These are phyloP conservation scores for Penelope pileata DNA, from an alignment of 2,113 vertebrate species.

Conservation along the genomic window DNA sequence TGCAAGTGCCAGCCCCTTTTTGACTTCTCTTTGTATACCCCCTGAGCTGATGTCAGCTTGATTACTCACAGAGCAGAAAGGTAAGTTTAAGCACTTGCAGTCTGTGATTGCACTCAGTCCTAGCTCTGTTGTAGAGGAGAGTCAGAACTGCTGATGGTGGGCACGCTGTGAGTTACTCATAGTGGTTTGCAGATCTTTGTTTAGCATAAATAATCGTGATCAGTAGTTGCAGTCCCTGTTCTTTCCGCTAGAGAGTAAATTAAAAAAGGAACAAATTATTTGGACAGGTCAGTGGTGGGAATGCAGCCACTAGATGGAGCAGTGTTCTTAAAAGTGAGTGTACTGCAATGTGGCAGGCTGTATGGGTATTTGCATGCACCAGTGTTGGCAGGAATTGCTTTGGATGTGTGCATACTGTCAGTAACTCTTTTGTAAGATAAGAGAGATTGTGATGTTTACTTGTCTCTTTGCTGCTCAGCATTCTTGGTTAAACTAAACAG, in stretches of 20 bases:
- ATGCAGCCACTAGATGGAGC: not conserved
- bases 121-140: not conserved
- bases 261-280: not conserved
- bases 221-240: not conserved
- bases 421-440: not conserved
- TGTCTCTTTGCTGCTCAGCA: not conserved
- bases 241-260: not conserved
- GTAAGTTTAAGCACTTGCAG: not conserved
- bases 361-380: not conserved
- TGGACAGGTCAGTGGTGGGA: not conserved
- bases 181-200: not conserved
- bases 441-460: not conserved
- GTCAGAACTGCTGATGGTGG: not conserved
- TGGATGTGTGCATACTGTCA: not conserved
- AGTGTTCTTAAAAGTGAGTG: not conserved
- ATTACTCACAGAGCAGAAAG: not conserved
- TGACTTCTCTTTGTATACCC: not conserved
- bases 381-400: not conserved
- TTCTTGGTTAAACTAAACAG: not conserved
- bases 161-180: not conserved
- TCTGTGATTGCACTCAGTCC: not conserved
- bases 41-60: not conserved
- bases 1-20: not conserved
- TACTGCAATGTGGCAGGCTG: not conserved
- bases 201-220: not conserved